Percentiles rank a stretch among this genome's conserved stretches.
phyloP scores from a whole-genome alignment of 92 coral and sea anemone species.

The Diadumene lineata region DNA sequence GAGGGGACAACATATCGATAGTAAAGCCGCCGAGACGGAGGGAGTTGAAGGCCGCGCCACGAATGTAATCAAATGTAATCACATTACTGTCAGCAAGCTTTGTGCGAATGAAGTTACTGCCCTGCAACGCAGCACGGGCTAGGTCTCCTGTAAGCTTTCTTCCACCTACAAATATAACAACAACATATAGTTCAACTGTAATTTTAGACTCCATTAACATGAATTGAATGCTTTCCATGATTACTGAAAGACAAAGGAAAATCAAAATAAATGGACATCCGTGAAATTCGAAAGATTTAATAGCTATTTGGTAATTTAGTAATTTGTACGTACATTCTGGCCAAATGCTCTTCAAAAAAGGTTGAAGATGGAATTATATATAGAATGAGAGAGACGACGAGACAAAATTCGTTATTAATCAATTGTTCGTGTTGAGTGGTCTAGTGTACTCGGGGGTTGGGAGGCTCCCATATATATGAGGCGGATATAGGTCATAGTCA shows the following conservation, averaged over 20 bases:
- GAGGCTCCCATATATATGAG: too few relatives aligned
- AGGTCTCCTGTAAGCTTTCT: constrained; percentile 66
- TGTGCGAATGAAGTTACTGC: constrained; percentile 59
- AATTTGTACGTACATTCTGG: background rate
- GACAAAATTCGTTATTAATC: too few relatives aligned
- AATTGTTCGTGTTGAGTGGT: too few relatives aligned
- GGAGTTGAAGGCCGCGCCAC: constrained; percentile 42
- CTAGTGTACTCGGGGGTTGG: too few relatives aligned
- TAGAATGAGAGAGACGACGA: too few relatives aligned
- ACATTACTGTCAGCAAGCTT: constrained; percentile 18
- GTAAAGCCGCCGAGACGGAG: constrained; percentile 64
- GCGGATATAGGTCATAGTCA: too few relatives aligned
- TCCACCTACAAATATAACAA: constrained; percentile 40
- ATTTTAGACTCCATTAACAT: background rate
- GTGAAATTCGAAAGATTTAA: background rate
- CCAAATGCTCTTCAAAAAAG: too few relatives aligned
- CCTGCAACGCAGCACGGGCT: constrained; percentile 75
- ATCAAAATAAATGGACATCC: background rate
- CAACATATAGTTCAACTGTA: background rate
- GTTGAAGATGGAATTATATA: too few relatives aligned
- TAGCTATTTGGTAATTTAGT: too few relatives aligned
- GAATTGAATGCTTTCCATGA: background rate
- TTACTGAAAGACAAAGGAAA: background rate
- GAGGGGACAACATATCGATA: constrained; percentile 34
- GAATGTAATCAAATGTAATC: constrained; percentile 34